phyloP scores from a whole-genome alignment of 2,888 invertebrate species.

The Andrena flavipes region DNA sequence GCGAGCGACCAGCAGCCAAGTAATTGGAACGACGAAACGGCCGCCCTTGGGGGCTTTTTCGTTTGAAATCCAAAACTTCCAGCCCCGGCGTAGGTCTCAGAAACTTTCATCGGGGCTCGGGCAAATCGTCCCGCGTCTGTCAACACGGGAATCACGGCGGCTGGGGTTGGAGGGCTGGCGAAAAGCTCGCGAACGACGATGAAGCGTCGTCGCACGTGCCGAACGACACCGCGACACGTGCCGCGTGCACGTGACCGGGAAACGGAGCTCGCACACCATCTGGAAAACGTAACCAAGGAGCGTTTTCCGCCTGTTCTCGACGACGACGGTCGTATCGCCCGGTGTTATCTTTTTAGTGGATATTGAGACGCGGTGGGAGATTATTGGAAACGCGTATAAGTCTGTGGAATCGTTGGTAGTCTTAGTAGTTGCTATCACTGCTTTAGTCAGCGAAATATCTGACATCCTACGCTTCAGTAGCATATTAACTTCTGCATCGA shows the following conservation, averaged over 20 bases:
- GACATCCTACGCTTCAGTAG: neutral
- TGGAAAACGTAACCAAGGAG: constrained; percentile 65
- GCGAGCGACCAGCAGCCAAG: constrained; percentile 20
- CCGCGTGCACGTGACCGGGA: constrained; percentile 71
- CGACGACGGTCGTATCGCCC: neutral
- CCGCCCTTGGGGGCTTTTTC: constrained; percentile 22
- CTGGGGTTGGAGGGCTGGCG: constrained; percentile 19
- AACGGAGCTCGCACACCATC: constrained; percentile 63
- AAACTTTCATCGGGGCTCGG: constrained; percentile 38
- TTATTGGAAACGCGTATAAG: constrained; percentile 34
- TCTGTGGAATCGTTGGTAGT: neutral
- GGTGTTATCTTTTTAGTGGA: neutral
- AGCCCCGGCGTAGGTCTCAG: constrained; percentile 40
- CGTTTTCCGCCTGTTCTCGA: neutral
- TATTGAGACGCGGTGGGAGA: neutral
- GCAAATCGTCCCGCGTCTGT: constrained; percentile 51
- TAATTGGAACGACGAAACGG: constrained; percentile 61
- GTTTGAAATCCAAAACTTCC: constrained; percentile 45
- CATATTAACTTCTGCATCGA: neutral
- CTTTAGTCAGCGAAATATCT: neutral
- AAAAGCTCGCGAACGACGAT: constrained; percentile 40
- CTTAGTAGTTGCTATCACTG: neutral
- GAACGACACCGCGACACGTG: constrained; percentile 72
- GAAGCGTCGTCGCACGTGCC: constrained; percentile 69
- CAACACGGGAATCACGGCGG: constrained; percentile 57